These are phyloP conservation scores for Brachypalpus laphriformis DNA, from an alignment of 2,888 invertebrate species.

Conservation along the genomic window DNA sequence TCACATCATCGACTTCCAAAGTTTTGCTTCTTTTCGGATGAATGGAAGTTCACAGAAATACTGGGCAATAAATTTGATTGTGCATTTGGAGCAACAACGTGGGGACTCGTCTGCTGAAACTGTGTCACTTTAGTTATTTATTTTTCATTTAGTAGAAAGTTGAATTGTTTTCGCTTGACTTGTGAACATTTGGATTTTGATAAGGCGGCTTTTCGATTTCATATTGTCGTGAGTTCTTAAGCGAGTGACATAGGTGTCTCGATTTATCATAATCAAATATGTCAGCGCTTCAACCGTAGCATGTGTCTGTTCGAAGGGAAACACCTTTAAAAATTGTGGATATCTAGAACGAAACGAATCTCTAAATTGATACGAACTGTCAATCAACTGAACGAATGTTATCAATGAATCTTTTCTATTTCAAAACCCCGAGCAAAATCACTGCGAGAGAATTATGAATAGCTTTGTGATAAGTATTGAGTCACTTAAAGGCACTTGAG, in stretches of 20 bases:
- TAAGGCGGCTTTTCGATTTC: background rate
- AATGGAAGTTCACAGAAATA: slow-evolving; percentile 33
- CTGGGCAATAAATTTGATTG: slow-evolving; percentile 59
- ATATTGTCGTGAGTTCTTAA: background rate
- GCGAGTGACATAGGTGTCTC: background rate
- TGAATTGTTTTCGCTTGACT: slow-evolving; percentile 51
- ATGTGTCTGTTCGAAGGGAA: background rate
- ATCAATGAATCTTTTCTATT: background rate
- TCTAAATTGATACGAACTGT: slow-evolving; percentile 4
- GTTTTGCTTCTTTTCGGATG: slow-evolving; percentile 12
- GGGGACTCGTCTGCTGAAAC: background rate
- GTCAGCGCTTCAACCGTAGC: background rate
- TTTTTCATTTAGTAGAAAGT: slow-evolving; percentile 40
- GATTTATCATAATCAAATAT: slow-evolving; percentile 15
- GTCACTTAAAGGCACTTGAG: background rate
- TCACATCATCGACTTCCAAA: slow-evolving; percentile 33
- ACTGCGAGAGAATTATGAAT: background rate
- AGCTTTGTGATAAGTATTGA: background rate
- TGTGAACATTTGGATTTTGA: slow-evolving; percentile 6
- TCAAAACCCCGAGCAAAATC: background rate
- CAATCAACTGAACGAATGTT: background rate
- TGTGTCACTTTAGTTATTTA: slow-evolving; percentile 22
- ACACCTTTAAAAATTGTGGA: background rate
- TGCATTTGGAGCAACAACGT: slow-evolving; percentile 37
- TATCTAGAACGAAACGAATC: background rate